These are phyloP conservation scores for Murina feae DNA, from an alignment of 2,113 vertebrate genomes.

Conservation along the genomic window DNA sequence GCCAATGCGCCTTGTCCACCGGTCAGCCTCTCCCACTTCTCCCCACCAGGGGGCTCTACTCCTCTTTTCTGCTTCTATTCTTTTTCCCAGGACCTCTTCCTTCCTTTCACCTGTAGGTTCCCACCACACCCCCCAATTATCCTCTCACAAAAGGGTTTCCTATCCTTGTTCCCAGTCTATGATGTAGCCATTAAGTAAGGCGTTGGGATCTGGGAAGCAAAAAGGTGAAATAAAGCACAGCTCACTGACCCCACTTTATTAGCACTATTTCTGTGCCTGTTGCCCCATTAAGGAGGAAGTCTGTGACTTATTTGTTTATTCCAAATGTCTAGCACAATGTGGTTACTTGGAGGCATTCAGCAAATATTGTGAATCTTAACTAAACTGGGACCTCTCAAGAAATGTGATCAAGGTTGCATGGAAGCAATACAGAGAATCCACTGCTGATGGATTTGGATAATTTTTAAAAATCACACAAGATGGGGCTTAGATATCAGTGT, in stretches of 20 bases:
- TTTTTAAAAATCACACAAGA: neutral
- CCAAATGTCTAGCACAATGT: neutral
- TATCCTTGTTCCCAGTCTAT: neutral
- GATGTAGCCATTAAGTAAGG: neutral
- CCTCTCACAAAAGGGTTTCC: neutral
- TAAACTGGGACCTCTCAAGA: neutral
- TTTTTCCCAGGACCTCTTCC: neutral
- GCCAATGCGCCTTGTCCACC: rapidly evolving
- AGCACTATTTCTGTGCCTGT: neutral
- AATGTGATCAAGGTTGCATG: neutral
- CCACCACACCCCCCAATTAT: neutral
- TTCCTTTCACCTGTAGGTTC: neutral
- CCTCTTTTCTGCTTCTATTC: neutral
- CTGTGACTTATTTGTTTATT: neutral
- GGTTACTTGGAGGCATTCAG: neutral
- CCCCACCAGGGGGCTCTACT: neutral
- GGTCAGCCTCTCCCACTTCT: neutral
- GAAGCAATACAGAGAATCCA: neutral
- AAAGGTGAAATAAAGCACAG: neutral
- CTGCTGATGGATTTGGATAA: neutral
- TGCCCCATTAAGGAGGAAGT: too few species aligned
- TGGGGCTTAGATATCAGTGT: neutral
- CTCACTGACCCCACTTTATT: rapidly evolving
- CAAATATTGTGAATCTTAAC: neutral
- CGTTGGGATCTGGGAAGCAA: neutral